Evolutionary conservation across 2,888 invertebrate species (phyloP), one percentile per base, ranked within the genome.

Genomic region (Ecliptopera silaceata): DNA sequence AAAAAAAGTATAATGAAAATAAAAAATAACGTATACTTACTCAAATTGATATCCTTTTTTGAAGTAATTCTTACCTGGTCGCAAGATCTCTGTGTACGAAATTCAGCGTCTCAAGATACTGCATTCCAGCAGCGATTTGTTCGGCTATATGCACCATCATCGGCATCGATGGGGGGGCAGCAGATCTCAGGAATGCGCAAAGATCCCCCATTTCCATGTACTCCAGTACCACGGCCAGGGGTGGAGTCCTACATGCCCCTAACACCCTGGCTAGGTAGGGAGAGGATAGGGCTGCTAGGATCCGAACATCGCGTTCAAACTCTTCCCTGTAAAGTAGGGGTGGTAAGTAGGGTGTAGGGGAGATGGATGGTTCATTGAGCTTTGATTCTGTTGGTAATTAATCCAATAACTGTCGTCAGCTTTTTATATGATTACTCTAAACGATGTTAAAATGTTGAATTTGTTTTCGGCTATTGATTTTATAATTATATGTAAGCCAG

Each of bases 81-180:
- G 97, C 97, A 71, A 97, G 88, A 86, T 98, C 97, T 43, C 97
- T 93, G 82, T 98, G 98, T 45, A 98, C 97, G 80, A 97, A 97
- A 87, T 97, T 96, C 66, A 97, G 92, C 44, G 96, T 94, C 88
- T 98, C 98, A 72, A 98, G 89, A 82, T 97, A 97, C 74, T 95
- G 94, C 97, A 97, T 97, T 11, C 97, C 97, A 3, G 96, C 95
- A 1, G 97, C 96, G 64, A 98, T 94, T 85, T 98, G 97, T 95
- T 95, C 93, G 42, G 96, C 96, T 86, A 97, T 94, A 85, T 95
- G 96, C 65, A 97, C 92, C 77, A 97, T 92, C 26, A 94, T 92
- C 48, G 93, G 88, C 70, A 95, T 94, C 0, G 82, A 92, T 66
- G 96, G 93, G 43, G 94, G 93, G 71, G 95, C 94, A 11, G 95